phyloP scores from a whole-genome alignment of 2,113 vertebrate genomes.

The Octodon degus region DNA sequence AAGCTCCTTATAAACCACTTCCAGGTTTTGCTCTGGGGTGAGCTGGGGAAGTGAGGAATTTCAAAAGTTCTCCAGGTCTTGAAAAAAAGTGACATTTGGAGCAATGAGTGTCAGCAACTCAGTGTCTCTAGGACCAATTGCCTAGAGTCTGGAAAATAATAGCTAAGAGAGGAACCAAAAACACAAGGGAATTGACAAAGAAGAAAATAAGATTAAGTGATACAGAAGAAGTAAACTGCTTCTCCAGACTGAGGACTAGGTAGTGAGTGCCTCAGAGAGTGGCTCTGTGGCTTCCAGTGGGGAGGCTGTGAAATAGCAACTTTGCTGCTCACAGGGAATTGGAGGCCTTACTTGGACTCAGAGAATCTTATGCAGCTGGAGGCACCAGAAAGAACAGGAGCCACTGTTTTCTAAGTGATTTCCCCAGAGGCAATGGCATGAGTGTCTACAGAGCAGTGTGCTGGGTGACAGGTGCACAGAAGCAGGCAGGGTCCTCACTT shows the following conservation, averaged over 20 bases:
- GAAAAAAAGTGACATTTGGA: background rate
- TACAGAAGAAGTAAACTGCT: background rate
- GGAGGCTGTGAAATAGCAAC: background rate
- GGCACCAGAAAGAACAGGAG: background rate
- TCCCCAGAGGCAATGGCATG: background rate
- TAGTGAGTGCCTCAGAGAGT: background rate
- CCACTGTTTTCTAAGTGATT: background rate
- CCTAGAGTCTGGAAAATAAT: background rate
- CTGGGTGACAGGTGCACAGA: background rate
- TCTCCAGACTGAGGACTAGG: background rate
- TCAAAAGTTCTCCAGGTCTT: background rate
- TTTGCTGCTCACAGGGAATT: background rate
- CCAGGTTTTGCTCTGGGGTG: background rate
- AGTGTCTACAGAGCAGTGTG: background rate
- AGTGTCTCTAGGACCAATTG: background rate
- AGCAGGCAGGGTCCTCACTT: background rate
- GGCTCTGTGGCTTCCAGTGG: background rate
- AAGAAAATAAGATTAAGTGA: background rate
- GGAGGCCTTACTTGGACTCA: background rate
- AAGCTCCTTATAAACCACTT: background rate
- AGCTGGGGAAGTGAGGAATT: background rate
- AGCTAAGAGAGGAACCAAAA: background rate
- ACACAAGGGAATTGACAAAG: background rate
- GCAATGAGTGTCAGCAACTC: background rate
- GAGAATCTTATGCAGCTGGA: background rate